Evolutionary conservation across 2,888 invertebrate genomes (phyloP).

Genomic region (Tridacna gigas): DNA sequence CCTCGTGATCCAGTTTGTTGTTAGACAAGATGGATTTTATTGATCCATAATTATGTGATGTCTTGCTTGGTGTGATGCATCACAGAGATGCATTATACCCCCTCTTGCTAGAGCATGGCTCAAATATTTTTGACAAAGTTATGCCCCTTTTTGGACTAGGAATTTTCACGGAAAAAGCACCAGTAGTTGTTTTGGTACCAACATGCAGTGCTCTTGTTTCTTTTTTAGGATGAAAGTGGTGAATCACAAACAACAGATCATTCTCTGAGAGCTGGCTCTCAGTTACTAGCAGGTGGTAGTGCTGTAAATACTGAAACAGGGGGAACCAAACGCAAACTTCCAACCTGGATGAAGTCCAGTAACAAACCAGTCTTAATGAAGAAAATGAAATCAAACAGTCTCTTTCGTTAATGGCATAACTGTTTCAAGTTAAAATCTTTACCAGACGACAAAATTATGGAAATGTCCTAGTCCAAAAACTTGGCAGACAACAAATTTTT

Average conservation of each 20-base stretch:
- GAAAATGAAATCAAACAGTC: slow-evolving; percentile 78
- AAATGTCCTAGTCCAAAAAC: neutral
- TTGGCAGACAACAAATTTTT: neutral
- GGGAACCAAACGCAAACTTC: slow-evolving; percentile 73
- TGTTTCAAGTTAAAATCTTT: neutral
- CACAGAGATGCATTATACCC: no score
- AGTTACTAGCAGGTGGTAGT: neutral
- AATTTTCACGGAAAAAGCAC: no score
- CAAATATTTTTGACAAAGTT: no score
- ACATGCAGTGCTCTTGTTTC: neutral
- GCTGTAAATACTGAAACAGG: slow-evolving; percentile 8
- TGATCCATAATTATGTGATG: no score
- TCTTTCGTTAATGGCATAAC: slow-evolving; percentile 66
- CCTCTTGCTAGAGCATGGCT: no score
- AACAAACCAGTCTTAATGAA: slow-evolving; percentile 71
- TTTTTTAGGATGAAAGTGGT: neutral
- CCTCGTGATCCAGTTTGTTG: no score
- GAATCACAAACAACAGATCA: neutral
- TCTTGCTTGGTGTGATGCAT: no score
- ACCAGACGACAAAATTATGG: neutral
- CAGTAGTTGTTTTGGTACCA: no score
- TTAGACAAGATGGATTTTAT: no score
- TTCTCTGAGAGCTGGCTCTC: slow-evolving; percentile 15
- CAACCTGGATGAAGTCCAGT: slow-evolving; percentile 73
- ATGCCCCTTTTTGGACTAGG: no score